Percentiles rank a stretch among this genome's conserved stretches.
Evolutionary conservation across 2,797 vertebrate species (phyloP).

Genomic region (Apogon talboti): DNA sequence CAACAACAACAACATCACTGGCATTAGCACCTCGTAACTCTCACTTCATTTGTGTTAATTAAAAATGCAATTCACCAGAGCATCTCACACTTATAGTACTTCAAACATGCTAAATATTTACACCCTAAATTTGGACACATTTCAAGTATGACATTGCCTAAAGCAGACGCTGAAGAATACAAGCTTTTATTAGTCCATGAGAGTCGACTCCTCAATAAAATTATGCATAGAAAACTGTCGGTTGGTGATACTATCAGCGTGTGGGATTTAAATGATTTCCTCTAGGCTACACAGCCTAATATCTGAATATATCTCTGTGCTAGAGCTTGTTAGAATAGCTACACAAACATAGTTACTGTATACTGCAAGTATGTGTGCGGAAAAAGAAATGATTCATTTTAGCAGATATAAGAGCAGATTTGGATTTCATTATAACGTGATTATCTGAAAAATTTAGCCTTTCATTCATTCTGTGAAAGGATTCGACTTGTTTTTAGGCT

Average conservation of each 20-base stretch:
- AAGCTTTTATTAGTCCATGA: slow-evolving; percentile 50
- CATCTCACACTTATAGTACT: slow-evolving; percentile 41
- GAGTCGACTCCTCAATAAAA: slow-evolving; percentile 26
- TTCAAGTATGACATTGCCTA: slow-evolving; percentile 15
- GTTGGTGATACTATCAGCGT: slow-evolving; percentile 53
- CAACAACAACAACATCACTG: slow-evolving; percentile 7
- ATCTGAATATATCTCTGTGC: slow-evolving; percentile 49
- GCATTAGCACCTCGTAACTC: slow-evolving; percentile 24
- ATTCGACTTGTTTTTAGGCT: slow-evolving; percentile 24
- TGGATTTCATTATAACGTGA: slow-evolving; percentile 18
- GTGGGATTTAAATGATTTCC: slow-evolving; percentile 60
- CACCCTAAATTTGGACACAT: slow-evolving; percentile 38
- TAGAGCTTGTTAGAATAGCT: slow-evolving; percentile 25
- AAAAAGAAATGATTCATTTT: slow-evolving; percentile 10
- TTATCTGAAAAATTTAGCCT: slow-evolving; percentile 27
- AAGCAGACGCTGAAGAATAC: slow-evolving; percentile 47
- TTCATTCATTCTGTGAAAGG: slow-evolving; percentile 12
- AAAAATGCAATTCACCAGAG: slow-evolving; percentile 42
- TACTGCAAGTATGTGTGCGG: slow-evolving; percentile 6
- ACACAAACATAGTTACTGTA: slow-evolving; percentile 33
- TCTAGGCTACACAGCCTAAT: slow-evolving; percentile 49
- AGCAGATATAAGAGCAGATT: slow-evolving; percentile 16
- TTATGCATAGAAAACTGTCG: slow-evolving; percentile 32
- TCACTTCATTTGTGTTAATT: slow-evolving; percentile 22
- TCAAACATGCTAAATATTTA: slow-evolving; percentile 57